Evolutionary conservation across 1,140 invertebrate genomes (phyloP).

Genomic region (Halyomorpha halys): DNA sequence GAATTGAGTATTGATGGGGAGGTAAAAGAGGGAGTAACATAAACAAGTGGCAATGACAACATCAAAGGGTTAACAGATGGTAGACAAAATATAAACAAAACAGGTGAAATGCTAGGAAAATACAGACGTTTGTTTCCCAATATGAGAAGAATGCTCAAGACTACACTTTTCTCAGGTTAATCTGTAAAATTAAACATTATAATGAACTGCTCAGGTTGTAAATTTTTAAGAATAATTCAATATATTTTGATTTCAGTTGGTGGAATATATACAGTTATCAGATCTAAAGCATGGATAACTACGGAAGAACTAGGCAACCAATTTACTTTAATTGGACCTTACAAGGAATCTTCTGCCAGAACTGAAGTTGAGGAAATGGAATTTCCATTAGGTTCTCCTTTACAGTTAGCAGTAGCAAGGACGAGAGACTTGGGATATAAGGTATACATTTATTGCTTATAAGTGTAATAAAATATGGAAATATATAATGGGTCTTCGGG

Average conservation of each 20-base stretch:
- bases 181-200: too few species aligned
- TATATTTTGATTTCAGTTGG: slow-evolving; percentile 59
- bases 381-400: slow-evolving; percentile 61
- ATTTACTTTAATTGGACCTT: slow-evolving; percentile 87
- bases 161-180: too few species aligned
- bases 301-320: slow-evolving; percentile 98
- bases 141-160: too few species aligned
- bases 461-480: background rate
- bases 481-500: background rate
- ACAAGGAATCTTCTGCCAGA: slow-evolving; percentile 86
- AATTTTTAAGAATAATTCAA: background rate
- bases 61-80: too few species aligned
- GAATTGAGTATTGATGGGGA: too few species aligned
- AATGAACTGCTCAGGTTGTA: too few species aligned
- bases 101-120: too few species aligned
- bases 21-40: too few species aligned
- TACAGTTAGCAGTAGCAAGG: slow-evolving; percentile 68
- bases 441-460: slow-evolving; percentile 41
- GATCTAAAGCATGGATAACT: slow-evolving; percentile 95
- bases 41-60: too few species aligned
- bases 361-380: slow-evolving; percentile 94
- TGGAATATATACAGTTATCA: slow-evolving; percentile 97
- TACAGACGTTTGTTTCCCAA: too few species aligned
- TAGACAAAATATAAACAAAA: too few species aligned
- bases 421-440: slow-evolving; percentile 82